A percentile compares a stretch with the other conserved stretches of the same genome.
Conservation (phyloP, 2,888 invertebrate genomes). For the Trachelus stipa region DNA sequence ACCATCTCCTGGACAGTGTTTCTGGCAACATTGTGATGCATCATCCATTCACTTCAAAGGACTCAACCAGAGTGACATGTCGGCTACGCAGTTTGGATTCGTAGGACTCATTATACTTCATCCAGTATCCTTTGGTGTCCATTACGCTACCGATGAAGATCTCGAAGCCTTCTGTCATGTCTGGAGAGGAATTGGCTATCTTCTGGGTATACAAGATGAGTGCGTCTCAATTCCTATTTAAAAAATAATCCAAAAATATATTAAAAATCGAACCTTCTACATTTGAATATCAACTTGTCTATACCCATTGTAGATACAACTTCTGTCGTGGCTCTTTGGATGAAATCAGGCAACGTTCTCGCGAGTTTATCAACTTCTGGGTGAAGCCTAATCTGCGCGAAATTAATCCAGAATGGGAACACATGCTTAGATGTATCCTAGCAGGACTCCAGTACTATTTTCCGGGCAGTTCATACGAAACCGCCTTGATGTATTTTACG, state of each 20-base stretch:
- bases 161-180: constrained; percentile 69
- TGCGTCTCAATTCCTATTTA: constrained; percentile 28
- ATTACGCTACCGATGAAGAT: constrained; percentile 62
- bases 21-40: constrained; percentile 18
- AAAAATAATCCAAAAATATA: background rate
- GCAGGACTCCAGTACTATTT: constrained; percentile 56
- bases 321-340: constrained; percentile 61
- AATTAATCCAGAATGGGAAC: constrained; percentile 62
- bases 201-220: constrained; percentile 67
- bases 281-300: background rate
- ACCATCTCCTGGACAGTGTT: constrained; percentile 40
- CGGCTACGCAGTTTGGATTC: constrained; percentile 69
- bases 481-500: constrained; percentile 48
- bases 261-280: background rate
- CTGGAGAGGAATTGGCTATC: constrained; percentile 69
- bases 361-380: constrained; percentile 51
- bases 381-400: constrained; percentile 57
- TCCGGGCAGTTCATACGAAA: constrained; percentile 49
- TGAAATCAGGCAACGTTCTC: constrained; percentile 51
- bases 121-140: constrained; percentile 64
- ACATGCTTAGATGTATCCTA: constrained; percentile 62
- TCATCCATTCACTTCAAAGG: constrained; percentile 22
- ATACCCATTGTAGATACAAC: constrained; percentile 50
- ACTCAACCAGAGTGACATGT: constrained; percentile 70
- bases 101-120: constrained; percentile 66